Conservation (phyloP, 2,113 vertebrate species). For the Phrynosoma blainvillii region DNA sequence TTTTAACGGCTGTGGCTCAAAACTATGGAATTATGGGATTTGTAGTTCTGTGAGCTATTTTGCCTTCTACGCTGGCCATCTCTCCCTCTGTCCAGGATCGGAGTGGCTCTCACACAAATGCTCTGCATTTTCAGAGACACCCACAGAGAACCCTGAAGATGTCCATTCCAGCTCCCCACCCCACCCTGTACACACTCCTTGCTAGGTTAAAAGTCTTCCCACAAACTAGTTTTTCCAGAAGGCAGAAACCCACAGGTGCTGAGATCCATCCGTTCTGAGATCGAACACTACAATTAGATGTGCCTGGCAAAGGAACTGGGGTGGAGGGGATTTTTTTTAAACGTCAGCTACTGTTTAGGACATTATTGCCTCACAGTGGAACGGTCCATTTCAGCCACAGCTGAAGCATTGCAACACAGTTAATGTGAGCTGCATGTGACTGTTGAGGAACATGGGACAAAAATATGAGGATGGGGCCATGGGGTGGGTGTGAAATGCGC, state of each 20-base stretch:
- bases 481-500: background rate
- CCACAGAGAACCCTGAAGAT: too few species aligned
- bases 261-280: background rate
- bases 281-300: background rate
- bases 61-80: too few species aligned
- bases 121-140: too few species aligned
- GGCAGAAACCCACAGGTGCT: background rate
- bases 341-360: background rate
- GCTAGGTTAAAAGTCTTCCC: background rate
- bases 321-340: background rate
- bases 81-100: too few species aligned
- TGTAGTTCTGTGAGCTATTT: too few species aligned
- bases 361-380: background rate
- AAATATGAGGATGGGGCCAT: background rate
- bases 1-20: too few species aligned
- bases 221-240: background rate
- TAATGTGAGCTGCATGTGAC: background rate
- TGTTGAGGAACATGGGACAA: background rate
- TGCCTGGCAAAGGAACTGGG: background rate
- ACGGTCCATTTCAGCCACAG: background rate
- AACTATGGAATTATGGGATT: too few species aligned
- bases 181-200: too few species aligned
- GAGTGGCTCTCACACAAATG: too few species aligned
- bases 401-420: background rate
- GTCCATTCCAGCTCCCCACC: too few species aligned